phyloP scores from a whole-genome alignment of 2,888 invertebrate genomes.

The Eupithecia subumbrata region DNA sequence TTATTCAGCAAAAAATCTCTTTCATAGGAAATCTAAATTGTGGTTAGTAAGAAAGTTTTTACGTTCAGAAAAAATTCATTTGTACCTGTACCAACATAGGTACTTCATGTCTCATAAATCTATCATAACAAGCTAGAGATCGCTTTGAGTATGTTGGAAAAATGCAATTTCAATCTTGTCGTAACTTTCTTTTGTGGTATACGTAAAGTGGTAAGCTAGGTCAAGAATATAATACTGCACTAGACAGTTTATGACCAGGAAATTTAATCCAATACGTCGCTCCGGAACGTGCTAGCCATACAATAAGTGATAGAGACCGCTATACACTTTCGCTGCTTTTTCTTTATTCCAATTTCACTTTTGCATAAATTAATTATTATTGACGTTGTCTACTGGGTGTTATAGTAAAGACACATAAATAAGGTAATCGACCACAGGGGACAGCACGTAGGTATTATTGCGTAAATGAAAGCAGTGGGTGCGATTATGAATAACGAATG shows the following conservation, averaged over 20 bases:
- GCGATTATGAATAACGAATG: not conserved
- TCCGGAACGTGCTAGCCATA: constrained; percentile 73
- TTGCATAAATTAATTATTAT: constrained; percentile 53
- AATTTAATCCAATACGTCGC: constrained; percentile 64
- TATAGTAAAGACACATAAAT: constrained; percentile 29
- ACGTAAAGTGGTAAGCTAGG: constrained; percentile 19
- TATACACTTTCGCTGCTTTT: constrained; percentile 78
- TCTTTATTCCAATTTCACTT: constrained; percentile 78
- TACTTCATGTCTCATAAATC: not conserved
- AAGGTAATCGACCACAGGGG: constrained; percentile 51
- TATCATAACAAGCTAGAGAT: not conserved
- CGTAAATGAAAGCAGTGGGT: constrained; percentile 2
- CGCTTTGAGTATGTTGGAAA: not conserved
- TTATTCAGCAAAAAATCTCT: too few species aligned
- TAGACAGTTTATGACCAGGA: constrained; percentile 51
- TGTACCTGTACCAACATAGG: too few species aligned
- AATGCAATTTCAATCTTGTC: constrained; percentile 1
- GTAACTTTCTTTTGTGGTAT: constrained; percentile 20
- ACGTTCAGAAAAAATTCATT: not conserved
- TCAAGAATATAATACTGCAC: constrained; percentile 34
- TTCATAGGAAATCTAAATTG: not conserved
- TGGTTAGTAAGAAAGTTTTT: not conserved
- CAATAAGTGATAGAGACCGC: constrained; percentile 68
- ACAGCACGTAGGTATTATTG: constrained; percentile 16
- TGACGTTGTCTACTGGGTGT: constrained; percentile 29